A percentile compares a stretch with the other conserved stretches of the same genome.
Conservation (phyloP, 1,140 invertebrate species). For the Pseudobourletiella spinata region DNA sequence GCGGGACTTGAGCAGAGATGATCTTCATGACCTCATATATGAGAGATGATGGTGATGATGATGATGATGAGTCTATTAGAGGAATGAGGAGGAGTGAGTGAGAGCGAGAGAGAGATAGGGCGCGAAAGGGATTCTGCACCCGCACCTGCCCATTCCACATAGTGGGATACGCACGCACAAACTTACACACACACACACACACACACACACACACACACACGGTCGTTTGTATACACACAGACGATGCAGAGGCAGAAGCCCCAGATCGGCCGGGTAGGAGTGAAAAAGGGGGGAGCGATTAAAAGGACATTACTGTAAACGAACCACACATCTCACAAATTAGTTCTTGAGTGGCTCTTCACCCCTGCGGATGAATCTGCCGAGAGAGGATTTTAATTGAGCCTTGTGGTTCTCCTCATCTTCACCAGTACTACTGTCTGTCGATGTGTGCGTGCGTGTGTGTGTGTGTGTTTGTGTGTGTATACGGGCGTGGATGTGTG, state of each 20-base stretch:
- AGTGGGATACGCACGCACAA: too few species aligned
- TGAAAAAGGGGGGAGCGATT: neutral
- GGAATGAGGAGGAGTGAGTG: too few species aligned
- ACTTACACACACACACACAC: too few species aligned
- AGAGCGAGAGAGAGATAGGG: too few species aligned
- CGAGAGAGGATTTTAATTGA: neutral
- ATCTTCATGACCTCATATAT: too few species aligned
- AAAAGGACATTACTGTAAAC: constrained; percentile 1
- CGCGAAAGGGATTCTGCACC: neutral
- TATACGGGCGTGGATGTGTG: neutral
- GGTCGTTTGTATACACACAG: too few species aligned
- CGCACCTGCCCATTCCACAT: too few species aligned
- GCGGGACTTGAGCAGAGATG: too few species aligned
- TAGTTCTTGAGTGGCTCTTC: constrained; percentile 2
- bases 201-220: too few species aligned
- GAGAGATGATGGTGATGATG: too few species aligned
- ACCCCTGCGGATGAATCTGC: neutral
- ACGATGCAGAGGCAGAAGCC: neutral
- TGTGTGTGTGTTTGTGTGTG: too few species aligned
- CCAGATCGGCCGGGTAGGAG: neutral
- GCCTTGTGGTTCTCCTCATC: neutral
- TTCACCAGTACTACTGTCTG: neutral
- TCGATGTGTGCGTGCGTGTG: neutral
- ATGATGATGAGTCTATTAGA: too few species aligned
- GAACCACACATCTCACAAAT: neutral